Evolutionary conservation across 2,797 vertebrate genomes (phyloP).

Genomic region (Phalloptychus januarius): DNA sequence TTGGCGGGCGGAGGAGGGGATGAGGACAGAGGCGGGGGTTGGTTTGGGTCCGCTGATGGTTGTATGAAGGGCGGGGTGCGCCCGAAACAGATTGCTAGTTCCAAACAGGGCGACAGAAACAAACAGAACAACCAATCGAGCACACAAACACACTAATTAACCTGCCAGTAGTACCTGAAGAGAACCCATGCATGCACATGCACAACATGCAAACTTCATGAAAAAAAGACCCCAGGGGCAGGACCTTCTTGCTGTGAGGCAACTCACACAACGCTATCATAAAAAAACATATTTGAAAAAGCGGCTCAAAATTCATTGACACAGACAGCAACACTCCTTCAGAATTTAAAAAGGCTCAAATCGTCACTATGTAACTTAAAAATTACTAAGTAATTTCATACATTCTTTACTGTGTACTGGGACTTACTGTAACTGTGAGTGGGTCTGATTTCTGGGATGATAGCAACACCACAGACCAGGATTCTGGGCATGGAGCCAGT

Average conservation of each 20-base stretch:
- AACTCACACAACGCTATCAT: neutral
- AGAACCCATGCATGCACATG: neutral
- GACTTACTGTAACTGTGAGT: slow-evolving; percentile 30
- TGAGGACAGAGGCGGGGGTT: no score
- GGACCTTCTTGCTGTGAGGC: neutral
- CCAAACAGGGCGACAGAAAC: neutral
- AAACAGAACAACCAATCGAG: neutral
- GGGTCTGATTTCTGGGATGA: slow-evolving; percentile 48
- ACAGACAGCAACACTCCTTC: neutral
- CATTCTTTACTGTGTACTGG: slow-evolving; percentile 11
- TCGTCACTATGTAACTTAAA: neutral
- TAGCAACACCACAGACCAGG: slow-evolving; percentile 50
- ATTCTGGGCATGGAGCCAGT: slow-evolving; percentile 61
- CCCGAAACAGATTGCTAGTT: neutral
- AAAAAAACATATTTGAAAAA: neutral
- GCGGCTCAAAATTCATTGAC: neutral
- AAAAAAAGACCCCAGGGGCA: neutral
- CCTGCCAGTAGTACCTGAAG: neutral
- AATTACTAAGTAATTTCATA: neutral
- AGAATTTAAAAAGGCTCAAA: neutral
- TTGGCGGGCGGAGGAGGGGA: no score
- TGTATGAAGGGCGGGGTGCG: neutral
- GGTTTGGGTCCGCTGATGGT: neutral
- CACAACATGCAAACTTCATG: neutral
- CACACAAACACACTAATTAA: neutral